phyloP scores from a whole-genome alignment of 1,140 invertebrate genomes.

The Artemia franciscana region DNA sequence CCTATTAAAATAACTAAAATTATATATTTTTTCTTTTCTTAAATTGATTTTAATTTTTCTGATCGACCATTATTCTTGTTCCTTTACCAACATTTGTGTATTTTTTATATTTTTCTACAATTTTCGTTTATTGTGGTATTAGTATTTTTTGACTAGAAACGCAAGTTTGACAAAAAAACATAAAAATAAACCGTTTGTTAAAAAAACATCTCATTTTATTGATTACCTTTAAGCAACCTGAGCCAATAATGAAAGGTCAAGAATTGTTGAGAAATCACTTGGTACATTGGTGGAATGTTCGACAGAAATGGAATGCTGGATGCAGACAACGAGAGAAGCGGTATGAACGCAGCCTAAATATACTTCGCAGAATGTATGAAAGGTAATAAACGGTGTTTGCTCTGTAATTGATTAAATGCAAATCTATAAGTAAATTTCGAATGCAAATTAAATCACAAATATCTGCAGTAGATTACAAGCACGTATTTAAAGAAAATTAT shows the following conservation, averaged over 20 bases:
- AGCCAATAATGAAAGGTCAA: background rate
- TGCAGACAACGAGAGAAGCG: background rate
- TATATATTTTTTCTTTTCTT: no score
- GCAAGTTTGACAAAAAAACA: background rate
- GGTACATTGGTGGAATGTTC: background rate
- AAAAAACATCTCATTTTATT: background rate
- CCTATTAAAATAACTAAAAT: no score
- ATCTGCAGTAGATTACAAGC: no score
- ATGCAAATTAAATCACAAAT: no score
- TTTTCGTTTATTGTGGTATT: background rate
- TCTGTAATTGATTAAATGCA: no score
- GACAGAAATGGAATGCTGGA: background rate
- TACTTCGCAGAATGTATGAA: background rate
- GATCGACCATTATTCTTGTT: background rate
- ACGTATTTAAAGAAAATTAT: no score
- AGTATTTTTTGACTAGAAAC: background rate
- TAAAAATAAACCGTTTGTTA: background rate
- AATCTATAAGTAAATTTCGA: no score
- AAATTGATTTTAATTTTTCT: no score
- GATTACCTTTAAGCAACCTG: background rate
- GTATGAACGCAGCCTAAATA: background rate
- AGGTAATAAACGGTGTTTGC: no score
- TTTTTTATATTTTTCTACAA: background rate
- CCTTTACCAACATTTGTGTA: background rate
- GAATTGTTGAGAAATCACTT: background rate